Percentiles rank a stretch among this genome's conserved stretches.
These are phyloP conservation scores for Eulemur rubriventer DNA, from an alignment of 2,797 vertebrate species.

Conservation along the genomic window DNA sequence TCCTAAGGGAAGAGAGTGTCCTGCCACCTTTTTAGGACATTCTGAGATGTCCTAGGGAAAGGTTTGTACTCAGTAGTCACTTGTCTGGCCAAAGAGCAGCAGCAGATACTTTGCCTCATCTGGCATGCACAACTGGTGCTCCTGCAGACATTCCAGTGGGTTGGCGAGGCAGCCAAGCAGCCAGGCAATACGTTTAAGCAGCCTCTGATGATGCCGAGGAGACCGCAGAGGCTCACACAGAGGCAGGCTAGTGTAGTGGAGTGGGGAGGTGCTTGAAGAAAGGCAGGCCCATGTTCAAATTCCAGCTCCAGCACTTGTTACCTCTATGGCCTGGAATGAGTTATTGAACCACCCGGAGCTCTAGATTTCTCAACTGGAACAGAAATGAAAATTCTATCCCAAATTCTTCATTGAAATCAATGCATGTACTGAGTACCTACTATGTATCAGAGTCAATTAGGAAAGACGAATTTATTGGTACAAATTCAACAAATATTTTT, in stretches of 20 bases:
- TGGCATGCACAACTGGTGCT: fast-evolving
- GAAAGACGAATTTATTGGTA: background rate
- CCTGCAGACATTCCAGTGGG: background rate
- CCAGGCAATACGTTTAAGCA: fast-evolving
- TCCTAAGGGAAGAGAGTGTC: background rate
- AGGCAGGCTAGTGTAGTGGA: too few species aligned
- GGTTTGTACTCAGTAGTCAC: background rate
- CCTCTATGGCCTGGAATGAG: background rate
- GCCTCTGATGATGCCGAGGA: background rate
- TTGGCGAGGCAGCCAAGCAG: background rate
- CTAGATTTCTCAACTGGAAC: background rate
- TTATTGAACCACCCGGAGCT: background rate
- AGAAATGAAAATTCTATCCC: background rate
- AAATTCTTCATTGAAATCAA: background rate
- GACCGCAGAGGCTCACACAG: fast-evolving
- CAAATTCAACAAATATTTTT: background rate
- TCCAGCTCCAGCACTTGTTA: background rate
- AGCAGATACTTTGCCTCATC: background rate
- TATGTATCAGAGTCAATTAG: background rate
- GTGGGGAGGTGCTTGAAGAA: background rate
- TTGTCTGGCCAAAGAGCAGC: background rate
- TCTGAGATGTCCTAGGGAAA: background rate
- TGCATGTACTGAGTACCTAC: background rate
- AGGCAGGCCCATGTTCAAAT: background rate
- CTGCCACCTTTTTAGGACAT: background rate